A percentile compares a stretch with the other conserved stretches of the same genome.
phyloP scores from a whole-genome alignment of 2,113 vertebrate genomes.

The Stegostoma tigrinum region DNA sequence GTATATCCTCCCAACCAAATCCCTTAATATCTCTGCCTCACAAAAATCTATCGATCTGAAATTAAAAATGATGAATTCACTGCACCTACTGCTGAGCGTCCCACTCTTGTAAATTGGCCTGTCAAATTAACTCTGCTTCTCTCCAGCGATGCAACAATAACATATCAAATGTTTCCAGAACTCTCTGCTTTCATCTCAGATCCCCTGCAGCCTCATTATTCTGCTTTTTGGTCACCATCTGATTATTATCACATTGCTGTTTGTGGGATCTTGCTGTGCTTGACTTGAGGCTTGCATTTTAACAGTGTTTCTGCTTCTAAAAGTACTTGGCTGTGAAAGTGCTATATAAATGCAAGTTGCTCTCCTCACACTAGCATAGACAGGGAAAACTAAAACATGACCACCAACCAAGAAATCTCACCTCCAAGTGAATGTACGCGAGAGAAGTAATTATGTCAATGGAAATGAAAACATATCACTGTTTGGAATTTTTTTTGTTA shows the following conservation, averaged over 20 bases:
- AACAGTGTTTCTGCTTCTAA: neutral
- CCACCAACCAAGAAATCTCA: neutral
- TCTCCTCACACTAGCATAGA: neutral
- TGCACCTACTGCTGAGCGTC: too few species aligned
- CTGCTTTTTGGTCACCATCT: neutral
- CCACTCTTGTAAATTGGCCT: neutral
- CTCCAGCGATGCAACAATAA: neutral
- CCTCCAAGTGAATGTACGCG: neutral
- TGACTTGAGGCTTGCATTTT: neutral
- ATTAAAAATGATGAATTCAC: too few species aligned
- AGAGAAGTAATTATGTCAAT: neutral
- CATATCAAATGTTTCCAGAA: neutral
- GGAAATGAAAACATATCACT: neutral
- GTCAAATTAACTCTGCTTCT: neutral
- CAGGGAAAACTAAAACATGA: neutral
- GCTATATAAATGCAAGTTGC: neutral
- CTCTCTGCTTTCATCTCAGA: too few species aligned
- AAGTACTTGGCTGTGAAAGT: neutral
- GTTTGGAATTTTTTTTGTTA: neutral
- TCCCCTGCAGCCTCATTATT: neutral
- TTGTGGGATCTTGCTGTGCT: neutral
- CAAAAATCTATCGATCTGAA: too few species aligned
- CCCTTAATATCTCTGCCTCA: too few species aligned
- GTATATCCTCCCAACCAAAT: too few species aligned
- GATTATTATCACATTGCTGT: neutral